Percentiles rank a stretch among this genome's conserved stretches.
These are phyloP conservation scores for Endotricha flammealis DNA, from an alignment of 2,888 invertebrate species.

Conservation along the genomic window DNA sequence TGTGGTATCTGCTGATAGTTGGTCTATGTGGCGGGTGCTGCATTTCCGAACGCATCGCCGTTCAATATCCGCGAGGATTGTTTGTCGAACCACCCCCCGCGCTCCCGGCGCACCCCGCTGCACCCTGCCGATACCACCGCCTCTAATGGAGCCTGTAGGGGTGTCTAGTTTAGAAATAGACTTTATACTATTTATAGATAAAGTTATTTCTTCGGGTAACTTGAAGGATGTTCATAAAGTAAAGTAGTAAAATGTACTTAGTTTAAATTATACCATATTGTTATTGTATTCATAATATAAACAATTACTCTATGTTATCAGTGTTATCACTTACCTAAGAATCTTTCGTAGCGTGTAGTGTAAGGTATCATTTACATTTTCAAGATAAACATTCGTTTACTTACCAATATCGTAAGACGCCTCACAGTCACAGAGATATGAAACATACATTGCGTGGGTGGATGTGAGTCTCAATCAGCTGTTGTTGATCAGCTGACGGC, in stretches of 20 bases:
- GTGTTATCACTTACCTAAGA: too few relatives aligned
- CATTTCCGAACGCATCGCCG: constrained; percentile 74
- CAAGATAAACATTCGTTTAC: too few relatives aligned
- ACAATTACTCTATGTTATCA: too few relatives aligned
- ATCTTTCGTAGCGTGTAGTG: too few relatives aligned
- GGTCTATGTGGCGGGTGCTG: too few relatives aligned
- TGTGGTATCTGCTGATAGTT: too few relatives aligned
- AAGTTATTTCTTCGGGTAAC: constrained; percentile 23
- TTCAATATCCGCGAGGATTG: constrained; percentile 76
- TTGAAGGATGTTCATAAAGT: constrained; percentile 11
- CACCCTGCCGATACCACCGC: constrained; percentile 32
- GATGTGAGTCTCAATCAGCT: too few relatives aligned
- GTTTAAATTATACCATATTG: not conserved
- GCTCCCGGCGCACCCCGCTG: constrained; percentile 26
- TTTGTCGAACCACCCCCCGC: constrained; percentile 54
- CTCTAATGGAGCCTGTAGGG: constrained; percentile 48
- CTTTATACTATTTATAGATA: constrained; percentile 32
- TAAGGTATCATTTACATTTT: too few relatives aligned
- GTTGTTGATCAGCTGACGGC: too few relatives aligned
- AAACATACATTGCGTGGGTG: too few relatives aligned
- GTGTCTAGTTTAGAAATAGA: constrained; percentile 59
- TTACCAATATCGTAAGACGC: too few relatives aligned
- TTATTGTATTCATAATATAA: not conserved
- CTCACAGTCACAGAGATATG: too few relatives aligned
- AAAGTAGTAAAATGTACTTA: constrained; percentile 4